Base-by-base conservation (phyloP, 2,888 invertebrate genomes). In the Malacosoma neustria region DNA sequence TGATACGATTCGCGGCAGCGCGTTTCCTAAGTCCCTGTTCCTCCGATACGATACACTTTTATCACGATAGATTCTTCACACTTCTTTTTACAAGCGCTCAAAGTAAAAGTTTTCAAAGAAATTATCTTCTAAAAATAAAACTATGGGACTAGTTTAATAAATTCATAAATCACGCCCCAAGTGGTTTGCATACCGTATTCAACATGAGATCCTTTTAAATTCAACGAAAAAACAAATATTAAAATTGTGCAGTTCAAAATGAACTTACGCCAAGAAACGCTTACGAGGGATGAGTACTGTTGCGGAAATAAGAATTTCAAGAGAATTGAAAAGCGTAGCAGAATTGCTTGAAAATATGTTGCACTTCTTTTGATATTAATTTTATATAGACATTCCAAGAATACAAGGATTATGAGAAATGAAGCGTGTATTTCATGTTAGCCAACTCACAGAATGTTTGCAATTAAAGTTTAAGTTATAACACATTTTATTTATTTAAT, bases 1-100 rank as follows among this genome's bases (percentile, higher is more conserved):
- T 68, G 60, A 74, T 72, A 75, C 72, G 69, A 76, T 75, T 74
- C 55, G 58, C 51, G 51, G 45, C 49, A 3, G 56, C 53, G 54
- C 44, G 49, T 44, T 48, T 41, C 43, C 46, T 42, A n/a, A n/a
- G n/a, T n/a, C n/a, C n/a, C n/a, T n/a, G n/a, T n/a, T n/a, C n/a
- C n/a, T n/a, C n/a, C n/a, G n/a, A n/a, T n/a, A n/a, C n/a, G n/a
- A n/a, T n/a, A n/a, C n/a, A n/a, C n/a, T n/a, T n/a, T n/a, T n/a
- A n/a, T n/a, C n/a, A n/a, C n/a, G n/a, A n/a, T n/a, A n/a, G n/a
- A n/a, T n/a, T n/a, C n/a, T n/a, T n/a, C n/a, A n/a, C n/a, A n/a
- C n/a, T n/a, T n/a, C n/a, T n/a, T n/a, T n/a, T n/a, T n/a, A n/a
- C n/a, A n/a, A n/a, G n/a, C n/a, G n/a, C n/a, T n/a, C n/a, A n/a